Evolutionary conservation across 2,113 vertebrate genomes (phyloP), one percentile per base, ranked within the genome.

Genomic region (Eurystomus gularis): DNA sequence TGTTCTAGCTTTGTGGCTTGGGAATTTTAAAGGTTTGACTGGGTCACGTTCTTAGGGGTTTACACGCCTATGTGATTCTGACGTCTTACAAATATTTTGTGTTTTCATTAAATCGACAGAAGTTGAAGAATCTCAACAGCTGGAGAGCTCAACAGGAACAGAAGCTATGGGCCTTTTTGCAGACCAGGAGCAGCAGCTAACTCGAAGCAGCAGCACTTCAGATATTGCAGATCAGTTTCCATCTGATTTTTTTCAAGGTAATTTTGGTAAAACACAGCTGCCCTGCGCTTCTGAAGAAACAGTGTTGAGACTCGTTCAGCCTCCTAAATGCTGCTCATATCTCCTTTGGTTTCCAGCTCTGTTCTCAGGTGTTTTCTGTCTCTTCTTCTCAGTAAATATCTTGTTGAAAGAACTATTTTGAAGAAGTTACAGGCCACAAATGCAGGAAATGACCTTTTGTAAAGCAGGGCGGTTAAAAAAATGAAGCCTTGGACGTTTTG

Each of bases 131-230:
- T 97, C 98, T 92, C 99, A 98, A 62, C 98, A 98, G 64, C 97
- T 97, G 46, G 99, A 99, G 97, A 98, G 95, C 70, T 78, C 96
- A 17, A 72, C 90, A 17, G 98, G 97, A 46, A 65, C 97, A 17
- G 98, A 99, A 88, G 68, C 97, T n/a, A 91, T 90, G 15, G 96
- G 73, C 52, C 86, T 65, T 0, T 81, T 72, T 35, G 69, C 42
- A 31, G 97, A 98, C 10, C 98, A 97, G 37, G 99, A 99, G 40
- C 97, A 97, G 77, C 97, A 96, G 24, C 97, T 99, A 82, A 97
- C 98, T 11, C 98, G 99, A 54, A 99, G 99, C 88, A 99, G 99
- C 96, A 99, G 99, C 97, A 98, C 99, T 39, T 99, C 99, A 5
- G 99, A 99, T 91, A 98, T 99, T 96, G 96, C 98, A 29, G 98